Evolutionary conservation across 2,888 invertebrate species (phyloP), one percentile per base, ranked within the genome.

Genomic region (Acronicta psi): DNA sequence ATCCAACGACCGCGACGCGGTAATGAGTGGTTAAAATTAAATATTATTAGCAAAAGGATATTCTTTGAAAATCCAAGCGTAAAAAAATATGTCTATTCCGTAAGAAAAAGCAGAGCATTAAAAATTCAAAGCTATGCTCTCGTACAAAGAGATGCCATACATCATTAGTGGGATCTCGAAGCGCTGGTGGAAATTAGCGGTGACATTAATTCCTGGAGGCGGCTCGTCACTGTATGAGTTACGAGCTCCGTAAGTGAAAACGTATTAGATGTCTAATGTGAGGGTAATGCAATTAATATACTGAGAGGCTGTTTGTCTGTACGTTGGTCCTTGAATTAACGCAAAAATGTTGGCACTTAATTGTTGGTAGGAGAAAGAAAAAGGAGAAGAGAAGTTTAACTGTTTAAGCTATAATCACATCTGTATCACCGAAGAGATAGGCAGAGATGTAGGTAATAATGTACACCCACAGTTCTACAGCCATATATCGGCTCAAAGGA

Each of bases 161-260:
- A 52, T 50, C 44, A 43, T 56, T 23, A 20, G 37, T 43, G 31
- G n/a, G 16, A 43, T 40, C 37, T n/a, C 2, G 7, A 9, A 29
- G 16, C 38, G 1, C 17, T 38, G 41, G 2, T 40, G 17, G n/a
- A 49, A 17, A 49, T 66, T 58, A 46, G 59, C 31, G 41, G 18
- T 10, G 25, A 63, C 13, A 45, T 63, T 50, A 65, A 66, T 63
- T 58, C 67, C 31, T 42, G 9, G 23, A 45, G 37, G 67, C 49
- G 11, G 14, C 36, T 50, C 34, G 67, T 66, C 67, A 50, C 46
- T 36, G 17, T 25, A 63, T 63, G 49, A 66, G 16, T 63, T 58
- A 64, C 34, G 40, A 45, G 34, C 47, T 17, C 38, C 34, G 31
- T 38, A 11, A 44, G 23, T 37, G 53, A 65, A 36, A 20, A 29